Evolutionary conservation across 2,888 invertebrate species (phyloP).

Genomic region (Notodonta ziczac): DNA sequence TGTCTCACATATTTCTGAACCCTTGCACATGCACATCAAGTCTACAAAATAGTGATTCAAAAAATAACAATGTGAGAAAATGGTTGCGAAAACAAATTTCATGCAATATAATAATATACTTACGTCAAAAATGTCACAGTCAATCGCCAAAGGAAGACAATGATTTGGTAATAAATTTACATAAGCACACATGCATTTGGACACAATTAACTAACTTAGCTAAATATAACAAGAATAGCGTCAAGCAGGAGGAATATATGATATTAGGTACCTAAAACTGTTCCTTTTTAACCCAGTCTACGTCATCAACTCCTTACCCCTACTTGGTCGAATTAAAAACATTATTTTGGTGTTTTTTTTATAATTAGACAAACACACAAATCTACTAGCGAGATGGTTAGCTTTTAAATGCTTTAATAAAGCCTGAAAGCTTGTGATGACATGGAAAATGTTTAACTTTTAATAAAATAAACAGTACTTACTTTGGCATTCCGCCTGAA

Average conservation of each 20-base stretch:
- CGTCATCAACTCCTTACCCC: conserved; percentile 51
- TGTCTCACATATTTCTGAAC: no score
- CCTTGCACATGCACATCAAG: no score
- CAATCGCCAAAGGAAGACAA: no score
- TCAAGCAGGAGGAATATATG: conserved; percentile 12
- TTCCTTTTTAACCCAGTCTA: conserved; percentile 56
- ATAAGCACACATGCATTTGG: no score
- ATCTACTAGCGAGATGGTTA: conserved; percentile 16
- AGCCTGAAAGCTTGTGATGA: conserved; percentile 57
- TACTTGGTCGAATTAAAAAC: conserved; percentile 28
- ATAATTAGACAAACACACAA: not conserved
- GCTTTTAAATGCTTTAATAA: conserved; percentile 28
- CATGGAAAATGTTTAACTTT: conserved; percentile 29
- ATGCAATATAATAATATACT: no score
- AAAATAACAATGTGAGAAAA: not conserved
- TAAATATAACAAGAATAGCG: conserved; percentile 13
- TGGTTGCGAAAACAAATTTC: no score
- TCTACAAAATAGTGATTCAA: not conserved
- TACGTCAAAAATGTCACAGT: no score
- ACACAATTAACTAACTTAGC: not conserved
- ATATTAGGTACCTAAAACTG: conserved; percentile 13
- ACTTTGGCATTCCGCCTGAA: conserved; percentile 84
- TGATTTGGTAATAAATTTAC: no score
- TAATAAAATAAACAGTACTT: conserved; percentile 60
- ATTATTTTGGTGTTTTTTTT: not conserved